Evolutionary conservation across 2,113 vertebrate genomes (phyloP), one percentile per base, ranked within the genome.

Genomic region (Xyliphius kryptos): DNA sequence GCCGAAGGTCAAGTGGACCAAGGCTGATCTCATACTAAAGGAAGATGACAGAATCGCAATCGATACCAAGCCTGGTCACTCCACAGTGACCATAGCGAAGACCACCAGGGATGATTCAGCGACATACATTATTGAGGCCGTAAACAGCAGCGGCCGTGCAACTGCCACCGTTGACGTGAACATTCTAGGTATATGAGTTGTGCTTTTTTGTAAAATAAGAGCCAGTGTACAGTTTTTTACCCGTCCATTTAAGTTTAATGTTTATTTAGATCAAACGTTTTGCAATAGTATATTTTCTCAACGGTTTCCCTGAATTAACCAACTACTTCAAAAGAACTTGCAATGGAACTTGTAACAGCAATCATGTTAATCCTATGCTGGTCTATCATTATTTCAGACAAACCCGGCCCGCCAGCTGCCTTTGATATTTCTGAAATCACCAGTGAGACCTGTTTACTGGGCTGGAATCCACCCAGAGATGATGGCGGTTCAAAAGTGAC

Each of bases 391-490:
- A 72, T 9, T 65, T 72, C 81, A 99, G 96, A 99, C 83, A 99
- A 97, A 69, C 96, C 96, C 1, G 95, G 94, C 13, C 91, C 94
- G 56, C 96, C 96, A 5, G 96, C 95, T 70, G 95, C 92, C 22
- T 97, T 99, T 65, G 96, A 99, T 77, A 93, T 98, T 63, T 91
- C 94, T 38, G 94, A 98, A 50, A 92, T 99, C 72, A 99, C 94
- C 68, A 99, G 89, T 0, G 90, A 93, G 66, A 87, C 93, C 12
- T 97, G 94, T 68, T 81, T 93, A 78, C 82, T 99, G 57, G 91
- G 95, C 1, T 99, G 96, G 96, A 99, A 99, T 79, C 96, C 96
- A 61, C 96, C 96, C 9, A 85, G 94, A 61, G 95, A 99, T 51
- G 94, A 99, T 36, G 96, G 96, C 1, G 96, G 95, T 36, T 96